phyloP scores from a whole-genome alignment of 2,888 invertebrate species.

The Eilema depressum region DNA sequence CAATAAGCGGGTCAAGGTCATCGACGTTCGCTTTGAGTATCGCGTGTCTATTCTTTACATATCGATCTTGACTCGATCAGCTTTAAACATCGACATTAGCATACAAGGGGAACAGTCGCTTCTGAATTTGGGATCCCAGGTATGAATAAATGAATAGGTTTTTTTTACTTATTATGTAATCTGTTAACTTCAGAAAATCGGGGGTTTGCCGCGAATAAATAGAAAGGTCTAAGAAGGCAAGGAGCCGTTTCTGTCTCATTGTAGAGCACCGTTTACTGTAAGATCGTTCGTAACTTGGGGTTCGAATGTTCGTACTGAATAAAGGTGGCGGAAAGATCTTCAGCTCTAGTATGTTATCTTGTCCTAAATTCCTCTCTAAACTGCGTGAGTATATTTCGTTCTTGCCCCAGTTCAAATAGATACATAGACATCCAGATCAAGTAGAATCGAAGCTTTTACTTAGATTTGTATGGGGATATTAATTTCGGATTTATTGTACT shows the following conservation, averaged over 20 bases:
- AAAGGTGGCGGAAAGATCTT: not conserved
- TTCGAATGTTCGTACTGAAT: not conserved
- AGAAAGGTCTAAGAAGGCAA: not conserved
- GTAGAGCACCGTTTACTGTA: not conserved
- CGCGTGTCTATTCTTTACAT: conserved; percentile 56
- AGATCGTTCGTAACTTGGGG: not conserved
- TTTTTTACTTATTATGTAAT: not conserved
- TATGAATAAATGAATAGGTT: not conserved
- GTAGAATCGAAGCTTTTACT: not conserved
- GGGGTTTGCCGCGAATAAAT: not conserved
- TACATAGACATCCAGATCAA: not conserved
- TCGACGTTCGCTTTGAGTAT: conserved; percentile 53
- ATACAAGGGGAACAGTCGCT: conserved; percentile 23
- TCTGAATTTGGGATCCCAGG: not conserved
- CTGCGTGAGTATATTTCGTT: no score
- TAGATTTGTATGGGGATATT: no score
- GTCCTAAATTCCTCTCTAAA: not conserved
- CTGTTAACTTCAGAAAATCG: not conserved
- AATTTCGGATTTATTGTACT: no score
- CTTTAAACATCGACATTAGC: conserved; percentile 41
- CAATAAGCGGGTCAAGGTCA: conserved; percentile 61
- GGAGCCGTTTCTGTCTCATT: not conserved
- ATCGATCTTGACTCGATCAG: conserved; percentile 52
- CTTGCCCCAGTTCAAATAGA: not conserved
- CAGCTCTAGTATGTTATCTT: not conserved